phyloP scores from a whole-genome alignment of 30 jellyfish, hydroid and myxozoan genomes.

The Hydra vulgaris region DNA sequence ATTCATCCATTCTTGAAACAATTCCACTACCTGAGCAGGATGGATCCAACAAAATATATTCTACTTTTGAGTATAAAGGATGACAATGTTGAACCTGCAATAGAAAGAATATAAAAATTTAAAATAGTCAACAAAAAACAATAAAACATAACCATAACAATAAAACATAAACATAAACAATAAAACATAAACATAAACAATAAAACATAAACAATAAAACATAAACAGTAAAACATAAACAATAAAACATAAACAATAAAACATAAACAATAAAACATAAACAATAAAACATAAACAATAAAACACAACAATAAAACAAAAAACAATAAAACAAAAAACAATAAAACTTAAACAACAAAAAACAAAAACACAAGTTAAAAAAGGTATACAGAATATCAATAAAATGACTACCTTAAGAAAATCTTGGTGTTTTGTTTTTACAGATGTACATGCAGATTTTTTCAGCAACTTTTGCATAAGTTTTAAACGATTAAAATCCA shows the following conservation, averaged over 20 bases:
- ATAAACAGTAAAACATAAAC: no score
- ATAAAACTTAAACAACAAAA: no score
- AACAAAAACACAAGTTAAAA: no score
- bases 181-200: no score
- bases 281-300: no score
- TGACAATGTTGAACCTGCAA: conserved; percentile 40
- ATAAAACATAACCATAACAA: neutral
- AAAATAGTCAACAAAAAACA: neutral
- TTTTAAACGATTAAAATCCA: conserved; percentile 45
- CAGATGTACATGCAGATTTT: conserved; percentile 39
- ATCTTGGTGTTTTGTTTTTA: conserved; percentile 49
- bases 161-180: neutral
- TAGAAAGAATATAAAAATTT: neutral
- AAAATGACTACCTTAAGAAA: conserved; percentile 49
- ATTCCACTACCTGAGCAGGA: conserved; percentile 93
- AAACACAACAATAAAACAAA: no score
- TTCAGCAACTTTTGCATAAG: conserved; percentile 30
- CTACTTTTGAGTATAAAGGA: conserved; percentile 23
- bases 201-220: no score
- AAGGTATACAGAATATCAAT: no score
- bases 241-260: no score
- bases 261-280: no score
- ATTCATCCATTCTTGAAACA: conserved; percentile 57
- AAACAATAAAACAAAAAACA: no score
- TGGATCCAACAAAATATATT: conserved; percentile 80